Percentiles rank a stretch among this genome's conserved stretches.
These are phyloP conservation scores for Hypotaenidia okinawae DNA, from an alignment of 2,797 vertebrate genomes.

Conservation along the genomic window DNA sequence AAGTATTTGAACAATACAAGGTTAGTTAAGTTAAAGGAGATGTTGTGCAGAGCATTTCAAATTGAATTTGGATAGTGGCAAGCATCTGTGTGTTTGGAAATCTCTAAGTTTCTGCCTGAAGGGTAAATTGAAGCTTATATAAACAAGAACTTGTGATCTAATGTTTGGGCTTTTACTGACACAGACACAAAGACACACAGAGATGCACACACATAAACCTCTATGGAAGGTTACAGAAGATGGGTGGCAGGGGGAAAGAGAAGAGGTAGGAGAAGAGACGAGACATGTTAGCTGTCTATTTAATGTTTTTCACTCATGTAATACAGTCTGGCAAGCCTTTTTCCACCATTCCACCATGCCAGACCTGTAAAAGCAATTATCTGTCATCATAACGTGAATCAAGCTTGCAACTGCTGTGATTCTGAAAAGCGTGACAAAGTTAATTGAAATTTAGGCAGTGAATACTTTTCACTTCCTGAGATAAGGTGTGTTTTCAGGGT, in stretches of 20 bases:
- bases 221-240: constrained; percentile 52
- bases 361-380: constrained; percentile 58
- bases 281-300: constrained; percentile 50
- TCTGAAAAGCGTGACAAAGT: constrained; percentile 64
- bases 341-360: constrained; percentile 29
- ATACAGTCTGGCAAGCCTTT: constrained; percentile 46
- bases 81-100: constrained; percentile 74
- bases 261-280: constrained; percentile 35
- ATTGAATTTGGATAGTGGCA: constrained; percentile 68
- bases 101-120: constrained; percentile 73
- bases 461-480: constrained; percentile 62
- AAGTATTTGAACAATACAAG: constrained; percentile 67
- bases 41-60: constrained; percentile 72
- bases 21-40: constrained; percentile 70
- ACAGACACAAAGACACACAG: constrained; percentile 55
- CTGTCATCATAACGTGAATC: constrained; percentile 58
- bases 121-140: constrained; percentile 74
- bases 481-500: constrained; percentile 64
- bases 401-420: constrained; percentile 40
- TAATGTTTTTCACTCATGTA: constrained; percentile 58
- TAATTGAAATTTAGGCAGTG: constrained; percentile 61
- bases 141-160: constrained; percentile 75
- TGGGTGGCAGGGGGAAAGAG: neutral
- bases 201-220: constrained; percentile 49
- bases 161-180: constrained; percentile 70